These are phyloP conservation scores for Seriola dumerili DNA, from an alignment of 2,113 vertebrate genomes.

Conservation along the genomic window DNA sequence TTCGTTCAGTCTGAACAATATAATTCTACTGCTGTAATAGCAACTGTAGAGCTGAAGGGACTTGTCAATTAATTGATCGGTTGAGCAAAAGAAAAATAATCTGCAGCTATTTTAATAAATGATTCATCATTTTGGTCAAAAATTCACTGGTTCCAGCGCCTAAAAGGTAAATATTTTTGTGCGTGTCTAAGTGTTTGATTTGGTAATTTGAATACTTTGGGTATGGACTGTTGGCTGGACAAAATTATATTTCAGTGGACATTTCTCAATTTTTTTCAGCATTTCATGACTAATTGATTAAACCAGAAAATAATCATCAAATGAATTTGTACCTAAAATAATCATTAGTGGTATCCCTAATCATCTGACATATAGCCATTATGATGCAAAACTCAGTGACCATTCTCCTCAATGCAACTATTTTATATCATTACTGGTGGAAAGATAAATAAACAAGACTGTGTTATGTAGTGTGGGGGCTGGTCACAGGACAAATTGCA, in stretches of 20 bases:
- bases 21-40: not conserved
- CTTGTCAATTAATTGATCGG: not conserved
- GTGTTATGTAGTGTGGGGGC: not conserved
- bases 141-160: not conserved
- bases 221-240: not conserved
- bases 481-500: constrained; percentile 40
- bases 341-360: not conserved
- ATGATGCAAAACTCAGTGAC: not conserved
- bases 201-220: too few relatives aligned
- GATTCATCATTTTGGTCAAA: not conserved
- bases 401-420: not conserved
- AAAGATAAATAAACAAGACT: not conserved
- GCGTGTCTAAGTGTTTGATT: not conserved
- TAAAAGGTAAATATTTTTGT: too few relatives aligned
- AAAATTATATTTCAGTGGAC: not conserved
- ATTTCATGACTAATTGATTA: not conserved
- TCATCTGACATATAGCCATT: not conserved
- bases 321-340: not conserved
- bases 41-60: not conserved
- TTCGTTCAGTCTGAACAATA: not conserved
- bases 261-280: not conserved
- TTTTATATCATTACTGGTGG: not conserved
- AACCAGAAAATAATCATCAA: not conserved
- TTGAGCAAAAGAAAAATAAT: not conserved
- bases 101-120: not conserved